Evolutionary conservation across 2,113 vertebrate species (phyloP), one percentile per base, ranked within the genome.

Genomic region (Cololabis saira): DNA sequence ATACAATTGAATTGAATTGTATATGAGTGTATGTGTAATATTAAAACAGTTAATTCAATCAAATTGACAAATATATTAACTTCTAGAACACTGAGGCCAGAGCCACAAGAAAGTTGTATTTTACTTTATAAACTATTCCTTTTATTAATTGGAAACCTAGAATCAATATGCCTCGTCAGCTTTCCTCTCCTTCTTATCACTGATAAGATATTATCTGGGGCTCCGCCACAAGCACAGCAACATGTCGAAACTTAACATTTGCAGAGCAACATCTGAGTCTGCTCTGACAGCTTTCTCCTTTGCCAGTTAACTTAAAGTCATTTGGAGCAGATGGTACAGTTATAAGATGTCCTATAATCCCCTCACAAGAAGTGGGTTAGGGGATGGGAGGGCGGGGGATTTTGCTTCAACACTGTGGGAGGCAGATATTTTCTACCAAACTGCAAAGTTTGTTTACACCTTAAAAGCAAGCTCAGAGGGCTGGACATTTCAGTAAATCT

Each of bases 291-390:
- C 52, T 37, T 80, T 68, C 72, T 81, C 66, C 30, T 77, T 78
- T 65, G 55, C 63, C 64, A 13, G 57, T 79, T 85, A 83, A 84
- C 57, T 78, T 74, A 80, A 72, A 80, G 74, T 81, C 74, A 72
- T 83, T 73, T 73, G 54, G 64, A 82, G 73, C 89, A 87, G 77
- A 83, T 89, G 82, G 84, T 58, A 40, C 48, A 49, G 76, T 84
- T 81, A 77, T 84, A 84, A 4, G 63, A 82, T 79, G 74, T 70
- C 72, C 57, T 14, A 2, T 86, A 87, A 89, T 87, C 89, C 83
- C 73, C 67, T 78, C 42, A 11, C 19, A 43, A 60, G 18, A 24
- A 56, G 43, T 43, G 43, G 33, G 62, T 47, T 61, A 11, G 52
- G 10, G 21, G 10, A 44, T 33, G 18, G 21, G 40, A 49, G 60